phyloP scores from a whole-genome alignment of 1,140 invertebrate genomes.

The Bicyclus anynana region DNA sequence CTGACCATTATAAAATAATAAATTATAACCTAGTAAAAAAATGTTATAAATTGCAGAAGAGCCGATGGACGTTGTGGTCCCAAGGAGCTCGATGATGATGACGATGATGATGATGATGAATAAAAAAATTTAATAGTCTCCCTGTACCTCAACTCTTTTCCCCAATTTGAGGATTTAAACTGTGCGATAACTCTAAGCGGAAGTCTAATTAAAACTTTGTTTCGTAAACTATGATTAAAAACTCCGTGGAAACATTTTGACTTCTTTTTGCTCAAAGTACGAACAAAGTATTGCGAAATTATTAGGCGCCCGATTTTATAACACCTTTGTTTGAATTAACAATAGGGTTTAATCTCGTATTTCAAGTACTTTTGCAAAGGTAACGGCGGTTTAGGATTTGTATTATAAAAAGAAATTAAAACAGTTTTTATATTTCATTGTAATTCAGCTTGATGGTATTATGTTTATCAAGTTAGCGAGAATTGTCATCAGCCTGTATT shows the following conservation, averaged over 20 bases:
- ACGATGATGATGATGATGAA: neutral
- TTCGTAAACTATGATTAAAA: slow-evolving; percentile 5
- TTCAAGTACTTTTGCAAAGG: too few relatives aligned
- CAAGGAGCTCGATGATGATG: too few relatives aligned
- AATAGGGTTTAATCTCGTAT: neutral
- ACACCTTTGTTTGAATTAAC: neutral
- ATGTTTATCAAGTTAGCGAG: too few relatives aligned
- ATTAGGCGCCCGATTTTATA: slow-evolving; percentile 1
- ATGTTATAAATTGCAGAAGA: too few relatives aligned
- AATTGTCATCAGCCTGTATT: too few relatives aligned
- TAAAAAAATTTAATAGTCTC: neutral
- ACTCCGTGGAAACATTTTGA: neutral
- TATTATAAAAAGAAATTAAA: neutral
- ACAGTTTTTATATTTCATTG: too few relatives aligned
- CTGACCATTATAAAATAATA: too few relatives aligned
- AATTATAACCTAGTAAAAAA: too few relatives aligned
- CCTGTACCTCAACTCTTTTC: neutral
- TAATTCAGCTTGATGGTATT: too few relatives aligned
- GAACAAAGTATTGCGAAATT: neutral
- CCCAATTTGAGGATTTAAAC: neutral
- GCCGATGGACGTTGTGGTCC: too few relatives aligned
- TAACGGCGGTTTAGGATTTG: too few relatives aligned
- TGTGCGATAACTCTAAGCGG: slow-evolving; percentile 2
- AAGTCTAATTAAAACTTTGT: slow-evolving; percentile 3
- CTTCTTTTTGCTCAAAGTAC: neutral